These are phyloP conservation scores for Streptopelia turtur DNA, from an alignment of 2,797 vertebrate species.

Conservation along the genomic window DNA sequence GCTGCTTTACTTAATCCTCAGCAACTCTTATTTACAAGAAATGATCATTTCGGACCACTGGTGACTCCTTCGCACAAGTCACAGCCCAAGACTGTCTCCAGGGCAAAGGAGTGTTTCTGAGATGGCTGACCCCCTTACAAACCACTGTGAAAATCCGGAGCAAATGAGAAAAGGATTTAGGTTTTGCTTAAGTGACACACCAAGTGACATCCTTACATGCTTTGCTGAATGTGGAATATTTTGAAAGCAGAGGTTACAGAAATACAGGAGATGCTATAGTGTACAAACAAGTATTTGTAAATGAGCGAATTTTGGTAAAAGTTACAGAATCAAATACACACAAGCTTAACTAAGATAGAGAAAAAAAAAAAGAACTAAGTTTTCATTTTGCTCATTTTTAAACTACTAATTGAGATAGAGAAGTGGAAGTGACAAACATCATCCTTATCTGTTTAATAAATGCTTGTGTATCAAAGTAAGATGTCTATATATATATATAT, in stretches of 20 bases:
- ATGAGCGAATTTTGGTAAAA: background rate
- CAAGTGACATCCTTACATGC: background rate
- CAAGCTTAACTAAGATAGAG: background rate
- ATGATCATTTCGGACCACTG: background rate
- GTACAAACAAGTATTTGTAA: background rate
- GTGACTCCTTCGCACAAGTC: background rate
- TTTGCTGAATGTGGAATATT: background rate
- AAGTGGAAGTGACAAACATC: background rate
- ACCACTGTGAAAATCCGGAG: background rate
- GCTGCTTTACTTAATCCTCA: background rate
- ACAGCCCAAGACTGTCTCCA: background rate
- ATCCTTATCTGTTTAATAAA: background rate
- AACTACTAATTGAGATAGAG: background rate
- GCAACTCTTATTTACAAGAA: background rate
- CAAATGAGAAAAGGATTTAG: background rate
- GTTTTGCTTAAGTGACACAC: too few species aligned
- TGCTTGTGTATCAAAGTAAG: background rate
- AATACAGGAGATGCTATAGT: background rate
- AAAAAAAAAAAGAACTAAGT: background rate
- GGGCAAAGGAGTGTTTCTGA: background rate
- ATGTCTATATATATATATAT: accelerated
- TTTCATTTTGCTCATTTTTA: background rate
- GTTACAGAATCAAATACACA: background rate
- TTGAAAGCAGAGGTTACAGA: background rate
- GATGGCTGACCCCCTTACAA: background rate